Base-by-base conservation (phyloP, 1,140 invertebrate genomes). In the Varroa destructor region DNA sequence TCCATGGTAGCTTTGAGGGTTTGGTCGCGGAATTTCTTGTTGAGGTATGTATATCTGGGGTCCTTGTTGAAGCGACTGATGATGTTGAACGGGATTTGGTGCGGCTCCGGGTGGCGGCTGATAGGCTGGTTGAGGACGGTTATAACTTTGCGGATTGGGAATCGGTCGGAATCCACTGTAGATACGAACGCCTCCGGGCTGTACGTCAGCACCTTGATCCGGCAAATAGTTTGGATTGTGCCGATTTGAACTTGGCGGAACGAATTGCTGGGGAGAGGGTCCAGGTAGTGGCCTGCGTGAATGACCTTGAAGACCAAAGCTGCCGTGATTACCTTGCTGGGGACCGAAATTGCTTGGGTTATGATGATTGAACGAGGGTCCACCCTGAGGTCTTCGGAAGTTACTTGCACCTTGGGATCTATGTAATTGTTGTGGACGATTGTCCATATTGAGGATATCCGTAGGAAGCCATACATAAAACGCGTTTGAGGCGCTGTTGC, bases 31-130 rank as follows among this genome's bases (percentile, higher is more conserved):
- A 8, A 67, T 67, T 37, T 67, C 61, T 37, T 46, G 40, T 67
- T 67, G 61, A 37, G 61, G 61, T 43, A 67, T 67, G 61, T 67
- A 67, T 37, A 67, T 67, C 37, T 67, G 61, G 10, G 61, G 61
- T 43, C 61, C 61, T 25, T 46, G 40, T 25, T 46, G 40, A 12
- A 37, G 46, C 14, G 61, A 67, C 12, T 40, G 40, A 46, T 67
- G 46, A 14, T 67, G 61, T 14, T 40, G 37, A 1, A 12, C 61
- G 2, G 61, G 61, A 67, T 40, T 37, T 2, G 61, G 61, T 14
- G 40, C 61, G 12, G 61, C 61, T 14, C 61, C 61, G 2, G 61
- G 61, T 12, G 61, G 61, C 5, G 61, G 61, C 61, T 67, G 61
- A 37, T 67, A 67, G 12, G 61, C 61, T 8, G 61, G 61, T 40